Evolutionary conservation across 2,797 vertebrate genomes (phyloP).

Genomic region (Rhinogobio ventralis): DNA sequence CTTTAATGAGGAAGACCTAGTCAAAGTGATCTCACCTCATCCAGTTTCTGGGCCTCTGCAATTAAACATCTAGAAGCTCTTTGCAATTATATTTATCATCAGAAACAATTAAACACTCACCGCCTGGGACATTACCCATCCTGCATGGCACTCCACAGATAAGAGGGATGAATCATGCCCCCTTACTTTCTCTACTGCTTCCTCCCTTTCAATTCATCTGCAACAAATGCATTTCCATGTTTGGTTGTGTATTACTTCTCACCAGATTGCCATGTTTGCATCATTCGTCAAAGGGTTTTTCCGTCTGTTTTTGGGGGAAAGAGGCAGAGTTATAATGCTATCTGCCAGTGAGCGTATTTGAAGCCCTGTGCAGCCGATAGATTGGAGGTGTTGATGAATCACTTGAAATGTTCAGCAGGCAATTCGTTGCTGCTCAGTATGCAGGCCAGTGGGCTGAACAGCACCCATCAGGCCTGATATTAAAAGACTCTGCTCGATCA

Average conservation of each 20-base stretch:
- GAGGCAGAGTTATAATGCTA: slow-evolving; percentile 76
- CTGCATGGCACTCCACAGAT: slow-evolving; percentile 75
- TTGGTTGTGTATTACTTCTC: slow-evolving; percentile 77
- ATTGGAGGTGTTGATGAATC: slow-evolving; percentile 82
- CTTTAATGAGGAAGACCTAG: slow-evolving; percentile 23
- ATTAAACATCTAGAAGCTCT: slow-evolving; percentile 58
- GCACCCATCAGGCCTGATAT: slow-evolving; percentile 77
- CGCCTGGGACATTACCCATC: slow-evolving; percentile 57
- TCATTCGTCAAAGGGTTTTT: slow-evolving; percentile 73
- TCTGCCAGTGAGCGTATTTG: slow-evolving; percentile 64
- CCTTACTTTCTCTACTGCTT: slow-evolving; percentile 48
- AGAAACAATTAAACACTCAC: slow-evolving; percentile 59
- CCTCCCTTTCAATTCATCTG: slow-evolving; percentile 70
- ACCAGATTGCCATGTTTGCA: slow-evolving; percentile 73
- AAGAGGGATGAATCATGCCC: slow-evolving; percentile 74
- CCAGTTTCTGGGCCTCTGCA: slow-evolving; percentile 34
- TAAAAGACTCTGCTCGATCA: slow-evolving; percentile 82
- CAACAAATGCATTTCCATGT: slow-evolving; percentile 74
- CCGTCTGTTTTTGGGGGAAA: slow-evolving; percentile 71
- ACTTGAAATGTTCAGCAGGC: slow-evolving; percentile 78
- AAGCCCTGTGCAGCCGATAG: slow-evolving; percentile 66
- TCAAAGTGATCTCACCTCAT: slow-evolving; percentile 28
- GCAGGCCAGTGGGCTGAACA: slow-evolving; percentile 79
- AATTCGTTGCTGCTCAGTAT: slow-evolving; percentile 83
- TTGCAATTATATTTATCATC: slow-evolving; percentile 79